These are phyloP conservation scores for Heteractis magnifica DNA, from an alignment of 92 coral and sea anemone species.

Conservation along the genomic window DNA sequence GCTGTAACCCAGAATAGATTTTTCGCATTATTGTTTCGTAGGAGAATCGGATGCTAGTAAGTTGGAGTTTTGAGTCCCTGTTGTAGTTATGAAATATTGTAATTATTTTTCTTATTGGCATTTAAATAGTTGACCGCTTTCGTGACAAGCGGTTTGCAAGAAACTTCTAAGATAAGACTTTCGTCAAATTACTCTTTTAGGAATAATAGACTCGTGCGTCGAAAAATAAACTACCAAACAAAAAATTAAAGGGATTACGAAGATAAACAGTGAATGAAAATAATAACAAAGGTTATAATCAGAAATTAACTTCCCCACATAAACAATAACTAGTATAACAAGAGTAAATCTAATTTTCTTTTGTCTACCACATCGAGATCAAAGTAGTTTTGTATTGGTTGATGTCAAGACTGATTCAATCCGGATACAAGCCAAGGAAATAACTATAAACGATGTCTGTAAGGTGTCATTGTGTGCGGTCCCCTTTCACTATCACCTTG, in stretches of 20 bases:
- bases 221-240: background rate
- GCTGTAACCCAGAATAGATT: background rate
- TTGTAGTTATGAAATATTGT: background rate
- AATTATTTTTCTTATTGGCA: background rate
- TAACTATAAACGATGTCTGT: constrained; percentile 24
- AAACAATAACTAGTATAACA: background rate
- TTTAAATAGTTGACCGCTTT: background rate
- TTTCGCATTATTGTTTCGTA: background rate
- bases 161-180: background rate
- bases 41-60: background rate
- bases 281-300: background rate
- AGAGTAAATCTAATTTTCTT: background rate
- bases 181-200: background rate
- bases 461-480: constrained; percentile 32
- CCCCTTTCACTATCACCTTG: background rate
- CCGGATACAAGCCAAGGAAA: constrained; percentile 34
- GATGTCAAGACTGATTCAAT: constrained; percentile 14
- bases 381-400: constrained; percentile 12
- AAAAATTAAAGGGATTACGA: background rate
- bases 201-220: background rate
- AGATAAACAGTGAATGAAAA: background rate
- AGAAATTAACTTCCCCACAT: background rate
- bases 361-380: background rate
- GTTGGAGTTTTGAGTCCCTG: background rate
- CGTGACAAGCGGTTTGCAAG: background rate